These are phyloP conservation scores for Apteryx owenii DNA, from an alignment of 2,113 vertebrate genomes.

Conservation along the genomic window DNA sequence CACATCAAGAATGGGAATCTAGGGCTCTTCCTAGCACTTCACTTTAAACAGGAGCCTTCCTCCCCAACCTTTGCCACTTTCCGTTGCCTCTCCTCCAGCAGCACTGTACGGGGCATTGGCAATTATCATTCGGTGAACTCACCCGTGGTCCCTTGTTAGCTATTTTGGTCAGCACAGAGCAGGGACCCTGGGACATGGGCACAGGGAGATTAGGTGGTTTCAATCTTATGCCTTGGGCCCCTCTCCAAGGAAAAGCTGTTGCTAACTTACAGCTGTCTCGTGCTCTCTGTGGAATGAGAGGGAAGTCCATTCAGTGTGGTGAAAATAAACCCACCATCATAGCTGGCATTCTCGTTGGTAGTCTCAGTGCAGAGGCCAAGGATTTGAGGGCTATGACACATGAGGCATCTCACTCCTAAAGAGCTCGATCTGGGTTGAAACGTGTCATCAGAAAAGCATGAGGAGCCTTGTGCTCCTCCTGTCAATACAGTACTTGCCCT, in stretches of 20 bases:
- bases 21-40: background rate
- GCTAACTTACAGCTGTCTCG: slow-evolving; percentile 72
- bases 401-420: slow-evolving; percentile 70
- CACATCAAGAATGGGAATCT: background rate
- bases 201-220: slow-evolving; percentile 55
- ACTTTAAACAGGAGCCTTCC: background rate
- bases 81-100: background rate
- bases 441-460: slow-evolving; percentile 72
- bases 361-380: slow-evolving; percentile 65
- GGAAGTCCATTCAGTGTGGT: slow-evolving; percentile 72
- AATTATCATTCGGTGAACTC: background rate
- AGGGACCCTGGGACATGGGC: background rate
- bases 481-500: slow-evolving; percentile 66
- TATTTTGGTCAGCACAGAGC: background rate
- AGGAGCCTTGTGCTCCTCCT: slow-evolving; percentile 46
- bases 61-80: background rate
- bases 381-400: slow-evolving; percentile 69
- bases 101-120: accelerated
- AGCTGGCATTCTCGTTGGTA: slow-evolving; percentile 70
- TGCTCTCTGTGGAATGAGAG: slow-evolving; percentile 72
- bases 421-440: slow-evolving; percentile 57
- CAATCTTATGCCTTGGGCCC: slow-evolving; percentile 62
- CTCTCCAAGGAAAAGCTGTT: slow-evolving; percentile 69
- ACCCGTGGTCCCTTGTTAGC: background rate
- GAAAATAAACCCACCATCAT: slow-evolving; percentile 71